Percentiles rank a stretch among this genome's conserved stretches.
These are phyloP conservation scores for Anoplius nigerrimus DNA, from an alignment of 2,888 invertebrate species.

Conservation along the genomic window DNA sequence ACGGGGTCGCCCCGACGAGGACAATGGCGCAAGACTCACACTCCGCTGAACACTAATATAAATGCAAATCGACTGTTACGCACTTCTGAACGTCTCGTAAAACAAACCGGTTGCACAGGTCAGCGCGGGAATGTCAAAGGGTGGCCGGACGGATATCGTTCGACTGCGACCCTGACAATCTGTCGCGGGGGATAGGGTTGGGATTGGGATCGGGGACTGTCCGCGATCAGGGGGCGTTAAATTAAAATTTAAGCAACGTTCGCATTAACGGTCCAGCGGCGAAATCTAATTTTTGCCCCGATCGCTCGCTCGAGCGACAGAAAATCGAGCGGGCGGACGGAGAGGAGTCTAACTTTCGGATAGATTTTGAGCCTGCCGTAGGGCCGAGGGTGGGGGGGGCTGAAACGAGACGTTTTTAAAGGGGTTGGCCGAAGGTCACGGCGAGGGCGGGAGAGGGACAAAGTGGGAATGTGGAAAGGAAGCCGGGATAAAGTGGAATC, in stretches of 20 bases:
- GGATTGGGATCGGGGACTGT: too few relatives aligned
- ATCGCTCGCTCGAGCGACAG: too few relatives aligned
- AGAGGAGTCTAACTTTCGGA: too few relatives aligned
- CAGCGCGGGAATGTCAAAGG: slow-evolving; percentile 3
- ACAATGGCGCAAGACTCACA: slow-evolving; percentile 61
- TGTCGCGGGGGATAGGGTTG: slow-evolving; percentile 9
- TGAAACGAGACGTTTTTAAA: slow-evolving; percentile 36
- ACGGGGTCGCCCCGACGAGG: slow-evolving; percentile 50
- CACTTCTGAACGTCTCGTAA: slow-evolving; percentile 54
- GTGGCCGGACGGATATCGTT: slow-evolving; percentile 42
- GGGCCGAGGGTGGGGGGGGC: slow-evolving; percentile 32
- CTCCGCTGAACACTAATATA: slow-evolving; percentile 67
- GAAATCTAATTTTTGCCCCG: too few relatives aligned
- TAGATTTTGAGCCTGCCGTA: slow-evolving; percentile 32
- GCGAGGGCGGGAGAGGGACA: not conserved
- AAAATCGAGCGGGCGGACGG: too few relatives aligned
- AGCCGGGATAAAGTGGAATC: not conserved
- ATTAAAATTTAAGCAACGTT: slow-evolving; percentile 23
- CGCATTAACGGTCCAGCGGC: not conserved
- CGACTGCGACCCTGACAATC: slow-evolving; percentile 32
- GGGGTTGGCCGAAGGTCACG: slow-evolving; percentile 41
- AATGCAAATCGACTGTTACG: slow-evolving; percentile 65
- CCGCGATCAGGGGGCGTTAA: slow-evolving; percentile 3
- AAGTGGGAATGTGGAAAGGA: not conserved
- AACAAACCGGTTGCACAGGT: slow-evolving; percentile 45